phyloP scores from a whole-genome alignment of 92 coral and sea anemone genomes.

The Porites divaricata region DNA sequence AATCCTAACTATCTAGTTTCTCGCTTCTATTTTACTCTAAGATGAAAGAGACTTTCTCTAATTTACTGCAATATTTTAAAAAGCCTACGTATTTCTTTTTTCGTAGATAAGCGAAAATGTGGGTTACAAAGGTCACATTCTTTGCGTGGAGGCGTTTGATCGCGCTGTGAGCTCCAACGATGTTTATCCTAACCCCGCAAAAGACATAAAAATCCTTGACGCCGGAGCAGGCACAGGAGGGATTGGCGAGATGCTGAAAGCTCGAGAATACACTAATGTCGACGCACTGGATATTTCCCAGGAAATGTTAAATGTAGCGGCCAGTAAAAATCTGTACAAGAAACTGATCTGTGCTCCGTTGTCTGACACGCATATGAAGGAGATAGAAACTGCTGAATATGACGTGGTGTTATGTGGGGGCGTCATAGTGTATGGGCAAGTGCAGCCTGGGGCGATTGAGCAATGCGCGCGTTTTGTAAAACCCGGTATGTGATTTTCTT shows the following conservation, averaged over 20 bases:
- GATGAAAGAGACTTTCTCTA: neutral
- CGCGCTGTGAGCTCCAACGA: conserved; percentile 7
- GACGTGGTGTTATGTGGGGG: conserved; percentile 57
- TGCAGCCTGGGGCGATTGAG: conserved; percentile 52
- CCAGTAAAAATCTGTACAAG: conserved; percentile 41
- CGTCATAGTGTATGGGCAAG: conserved; percentile 60
- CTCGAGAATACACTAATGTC: conserved; percentile 61
- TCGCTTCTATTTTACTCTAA: no score
- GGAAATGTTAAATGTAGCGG: conserved; percentile 68
- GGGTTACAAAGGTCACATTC: conserved; percentile 42
- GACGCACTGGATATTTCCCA: conserved; percentile 73
- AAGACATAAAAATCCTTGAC: conserved; percentile 51
- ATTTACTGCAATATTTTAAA: no score
- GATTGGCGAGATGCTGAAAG: conserved; percentile 62
- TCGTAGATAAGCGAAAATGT: conserved; percentile 30
- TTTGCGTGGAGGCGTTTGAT: conserved; percentile 48
- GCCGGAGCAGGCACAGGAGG: conserved; percentile 79
- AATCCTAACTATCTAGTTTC: no score
- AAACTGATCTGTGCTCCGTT: conserved; percentile 63
- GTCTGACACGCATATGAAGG: conserved; percentile 53
- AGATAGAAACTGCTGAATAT: conserved; percentile 53
- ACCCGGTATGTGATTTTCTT: conserved; percentile 48
- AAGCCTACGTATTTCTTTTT: neutral
- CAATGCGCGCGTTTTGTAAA: conserved; percentile 59
- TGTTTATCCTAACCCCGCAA: conserved; percentile 7